Evolutionary conservation across 2,113 vertebrate genomes (phyloP).

Genomic region (Oreamnos americanus): DNA sequence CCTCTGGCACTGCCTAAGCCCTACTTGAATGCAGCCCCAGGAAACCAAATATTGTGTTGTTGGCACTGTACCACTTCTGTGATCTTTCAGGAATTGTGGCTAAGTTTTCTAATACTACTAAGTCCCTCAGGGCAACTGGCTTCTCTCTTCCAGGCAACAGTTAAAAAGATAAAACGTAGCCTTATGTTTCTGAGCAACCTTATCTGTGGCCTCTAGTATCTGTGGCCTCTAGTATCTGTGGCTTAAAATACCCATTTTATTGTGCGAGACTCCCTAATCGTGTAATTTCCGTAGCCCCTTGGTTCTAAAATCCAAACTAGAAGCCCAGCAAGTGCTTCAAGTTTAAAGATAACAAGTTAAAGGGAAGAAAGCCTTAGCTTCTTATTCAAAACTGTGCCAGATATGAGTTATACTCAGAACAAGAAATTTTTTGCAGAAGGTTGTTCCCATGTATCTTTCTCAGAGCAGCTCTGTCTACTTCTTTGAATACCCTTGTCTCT

Average conservation of each 20-base stretch:
- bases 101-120: not conserved
- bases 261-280: not conserved
- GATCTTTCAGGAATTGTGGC: not conserved
- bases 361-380: not conserved
- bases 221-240: not conserved
- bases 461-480: not conserved
- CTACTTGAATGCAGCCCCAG: not conserved
- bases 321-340: not conserved
- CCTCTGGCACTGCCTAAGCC: not conserved
- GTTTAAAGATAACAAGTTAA: not conserved
- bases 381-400: not conserved
- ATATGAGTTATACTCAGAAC: not conserved
- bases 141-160: not conserved
- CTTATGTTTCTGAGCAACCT: not conserved
- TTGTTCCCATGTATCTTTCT: not conserved
- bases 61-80: not conserved
- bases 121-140: not conserved
- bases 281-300: not conserved
- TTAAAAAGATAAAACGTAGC: not conserved
- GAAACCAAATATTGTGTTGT: not conserved
- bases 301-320: not conserved
- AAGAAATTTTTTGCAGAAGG: not conserved
- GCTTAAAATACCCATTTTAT: not conserved
- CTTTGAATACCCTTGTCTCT: not conserved
- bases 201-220: not conserved